Conservation (phyloP, 2,113 vertebrate species). For the Amphiprion ocellaris region DNA sequence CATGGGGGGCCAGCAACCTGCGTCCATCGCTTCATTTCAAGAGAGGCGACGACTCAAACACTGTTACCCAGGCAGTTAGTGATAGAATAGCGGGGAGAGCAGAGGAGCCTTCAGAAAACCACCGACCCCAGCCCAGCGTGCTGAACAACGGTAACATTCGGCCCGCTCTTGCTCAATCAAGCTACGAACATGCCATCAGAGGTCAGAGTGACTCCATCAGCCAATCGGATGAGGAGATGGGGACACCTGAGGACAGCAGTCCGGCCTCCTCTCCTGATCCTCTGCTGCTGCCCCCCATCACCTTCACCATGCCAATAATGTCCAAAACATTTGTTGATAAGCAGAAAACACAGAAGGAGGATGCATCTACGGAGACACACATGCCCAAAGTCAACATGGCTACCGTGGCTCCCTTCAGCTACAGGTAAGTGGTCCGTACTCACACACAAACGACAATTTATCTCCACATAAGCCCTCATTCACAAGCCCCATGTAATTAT, state of each 20-base stretch:
- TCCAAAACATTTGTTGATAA: slow-evolving; percentile 4
- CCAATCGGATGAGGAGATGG: slow-evolving; percentile 86
- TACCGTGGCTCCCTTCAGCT: slow-evolving; percentile 84
- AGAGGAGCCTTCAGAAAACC: slow-evolving; percentile 37
- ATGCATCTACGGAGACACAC: slow-evolving; percentile 45
- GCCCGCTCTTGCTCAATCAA: background rate
- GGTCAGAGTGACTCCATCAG: slow-evolving; percentile 64
- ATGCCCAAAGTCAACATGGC: slow-evolving; percentile 81
- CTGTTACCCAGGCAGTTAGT: background rate
- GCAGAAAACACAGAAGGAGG: slow-evolving; percentile 32
- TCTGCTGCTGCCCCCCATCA: slow-evolving; percentile 22
- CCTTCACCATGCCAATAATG: slow-evolving; percentile 25
- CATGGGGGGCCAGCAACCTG: slow-evolving; percentile 42
- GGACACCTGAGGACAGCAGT: slow-evolving; percentile 80
- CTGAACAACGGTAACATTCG: slow-evolving; percentile 69
- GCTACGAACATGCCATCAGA: slow-evolving; percentile 14
- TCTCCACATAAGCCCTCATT: background rate
- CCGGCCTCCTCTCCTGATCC: slow-evolving; percentile 64
- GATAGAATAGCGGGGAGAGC: background rate
- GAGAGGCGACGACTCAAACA: slow-evolving; percentile 63
- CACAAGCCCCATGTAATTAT: slow-evolving; percentile 4
- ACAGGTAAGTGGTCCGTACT: slow-evolving; percentile 65
- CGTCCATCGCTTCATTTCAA: slow-evolving; percentile 45
- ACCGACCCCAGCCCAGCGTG: slow-evolving; percentile 4
- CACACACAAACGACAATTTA: background rate